Base-by-base conservation (phyloP, 1,140 invertebrate genomes). In the Halotydeus destructor region DNA sequence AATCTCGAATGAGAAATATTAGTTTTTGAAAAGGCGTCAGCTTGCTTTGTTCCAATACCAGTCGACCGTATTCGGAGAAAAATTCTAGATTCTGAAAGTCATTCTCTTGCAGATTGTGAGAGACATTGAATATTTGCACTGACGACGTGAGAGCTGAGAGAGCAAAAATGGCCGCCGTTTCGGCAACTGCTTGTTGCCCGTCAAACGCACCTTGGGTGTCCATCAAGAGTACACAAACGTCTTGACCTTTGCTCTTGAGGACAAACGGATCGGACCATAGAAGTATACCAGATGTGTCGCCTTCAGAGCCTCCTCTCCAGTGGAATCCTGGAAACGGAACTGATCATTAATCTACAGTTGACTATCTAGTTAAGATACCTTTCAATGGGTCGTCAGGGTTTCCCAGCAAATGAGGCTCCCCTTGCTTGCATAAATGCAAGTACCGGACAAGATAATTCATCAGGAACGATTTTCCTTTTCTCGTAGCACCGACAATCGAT, bases 201-300 rank as follows among this genome's bases (percentile, higher is more conserved):
- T 97, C 89, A 64, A 96, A 97, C 8, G 88, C 78, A 40, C 89
- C 89, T 64, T 97, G 89, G 8, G 89, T 97, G 57, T 97, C 89
- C 70, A 96, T 74, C 33, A 96, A 61, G 43, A 94, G 68, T 19
- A 94, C 74, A 30, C 9, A 30, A 30, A 30, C 28, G 14, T 30
- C 28, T 30, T 30, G 9, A 30, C 28, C 28, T 9, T 30, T n/a
- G 9, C n/a, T 30, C 28, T 30, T 30, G 28, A 30, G 9, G 14
- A 30, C n/a, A n/a, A 30, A 30, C 28, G 28, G 28, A 9, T 93
- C 76, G 9, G 82, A 91, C 89, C 89, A 96, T 60, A 94, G 71
- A 5, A 93, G 63, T 41, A 94, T 86, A 11, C 88, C 89, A 1
- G 88, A 93, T 12, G 88, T 94, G 54, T 94, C 80, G 38, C 86